A percentile compares a stretch with the other conserved stretches of the same genome.
Evolutionary conservation across 2,888 invertebrate genomes (phyloP).

Genomic region (Polydrusus cervinus): DNA sequence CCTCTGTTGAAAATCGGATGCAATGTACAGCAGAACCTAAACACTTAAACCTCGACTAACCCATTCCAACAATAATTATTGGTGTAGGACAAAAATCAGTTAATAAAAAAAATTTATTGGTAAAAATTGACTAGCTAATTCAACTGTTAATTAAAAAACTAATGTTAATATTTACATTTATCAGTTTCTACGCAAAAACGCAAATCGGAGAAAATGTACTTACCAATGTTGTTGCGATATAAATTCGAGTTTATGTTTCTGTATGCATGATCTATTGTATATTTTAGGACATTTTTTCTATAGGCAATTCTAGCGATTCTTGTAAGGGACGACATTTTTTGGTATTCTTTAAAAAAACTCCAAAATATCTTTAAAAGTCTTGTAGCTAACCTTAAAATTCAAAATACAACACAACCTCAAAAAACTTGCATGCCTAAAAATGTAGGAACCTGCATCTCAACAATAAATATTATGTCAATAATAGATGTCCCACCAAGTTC

Average conservation of each 20-base stretch:
- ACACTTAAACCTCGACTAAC: no score
- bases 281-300: slow-evolving; percentile 24
- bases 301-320: slow-evolving; percentile 35
- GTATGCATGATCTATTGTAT: background rate
- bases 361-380: background rate
- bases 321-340: slow-evolving; percentile 26
- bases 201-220: background rate
- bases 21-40: no score
- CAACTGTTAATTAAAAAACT: no score
- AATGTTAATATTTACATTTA: no score
- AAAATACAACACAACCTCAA: background rate
- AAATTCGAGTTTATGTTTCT: slow-evolving; percentile 5
- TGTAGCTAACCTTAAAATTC: background rate
- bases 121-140: no score
- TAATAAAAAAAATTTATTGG: no score
- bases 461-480: background rate
- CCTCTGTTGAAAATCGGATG: no score
- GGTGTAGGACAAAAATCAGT: no score
- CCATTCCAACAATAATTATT: no score
- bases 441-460: no score
- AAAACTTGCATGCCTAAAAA: background rate
- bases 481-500: background rate
- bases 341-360: background rate
- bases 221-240: slow-evolving; percentile 8
- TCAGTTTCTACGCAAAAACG: background rate